Base-by-base conservation (phyloP, 2,797 vertebrate genomes). In the Sandelia bainsii region DNA sequence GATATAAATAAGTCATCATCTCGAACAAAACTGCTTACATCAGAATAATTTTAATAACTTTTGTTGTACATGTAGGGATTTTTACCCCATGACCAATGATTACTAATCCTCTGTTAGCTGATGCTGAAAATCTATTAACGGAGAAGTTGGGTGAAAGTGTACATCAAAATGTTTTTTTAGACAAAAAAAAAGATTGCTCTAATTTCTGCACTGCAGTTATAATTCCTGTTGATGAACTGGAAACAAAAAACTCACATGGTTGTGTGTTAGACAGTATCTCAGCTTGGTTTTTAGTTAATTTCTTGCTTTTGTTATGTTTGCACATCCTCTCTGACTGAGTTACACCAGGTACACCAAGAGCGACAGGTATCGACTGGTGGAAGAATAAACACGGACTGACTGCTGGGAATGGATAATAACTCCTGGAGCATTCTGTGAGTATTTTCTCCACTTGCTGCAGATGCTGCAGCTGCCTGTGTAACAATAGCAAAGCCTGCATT, bases 301-400 rank as follows among this genome's bases (percentile, higher is more conserved):
- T 79, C 62, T 60, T 78, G 59, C 82, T 61, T 83, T 80, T 83
- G 72, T 86, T 69, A 48, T 80, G 66, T 81, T 88, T 87, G 65
- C 79, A 69, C 74, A 50, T 77, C 79, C 61, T 77, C 64, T 68
- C 44, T 44, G 75, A 82, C 65, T 17, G 6, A 78, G 69, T 77
- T 74, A 69, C 54, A 49, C 50, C 14, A 51, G 72, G 71, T 66
- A 66, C 76, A 80, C 74, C 6, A 22, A 56, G 71, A 74, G 68
- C 62, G 67, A 69, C 79, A 81, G 81, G 74, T 85, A 86, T 84
- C 14, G 72, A 86, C 87, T 72, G 79, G 79, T 85, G 53, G 59
- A 74, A 82, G 77, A 87, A 88, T 84, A 79, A 87, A 86, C 72
- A 79, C 63, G 34, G 70, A 76, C 77, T 83, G 80, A 88, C 75